Evolutionary conservation across 2,888 invertebrate genomes (phyloP), one percentile per base, ranked within the genome.

Genomic region (Sacculina carcini): DNA sequence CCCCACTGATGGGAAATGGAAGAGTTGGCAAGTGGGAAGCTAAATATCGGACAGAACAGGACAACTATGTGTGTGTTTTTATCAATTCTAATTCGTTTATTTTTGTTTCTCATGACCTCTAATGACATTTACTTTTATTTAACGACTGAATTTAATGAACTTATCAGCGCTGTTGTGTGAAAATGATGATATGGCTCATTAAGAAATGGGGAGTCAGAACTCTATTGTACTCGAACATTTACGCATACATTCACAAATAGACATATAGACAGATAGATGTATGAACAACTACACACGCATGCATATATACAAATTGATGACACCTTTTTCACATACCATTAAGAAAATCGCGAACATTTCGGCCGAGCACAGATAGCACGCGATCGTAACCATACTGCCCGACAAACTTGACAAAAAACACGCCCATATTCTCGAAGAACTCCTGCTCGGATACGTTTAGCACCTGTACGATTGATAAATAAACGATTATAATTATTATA

Each of bases 351-450:
- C 92, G 71, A 77, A 94, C 83, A 64, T 92, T 86, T 5, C 92
- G 73, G 1, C 92, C 92, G 19, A 89, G 71, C 0, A 89, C 86
- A 2, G 84, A 83, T 6, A 89, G 66, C 1, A 89, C 85, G 50
- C 84, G 71, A 67, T 92, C 90, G 67, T 94, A 92, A 14, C 90
- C 92, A 62, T 90, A 92, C 60, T 89, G 87, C 24, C 85, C 79
- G 9, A 94, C 85, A 65, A 86, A 92, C 9, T 79, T 77, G 29
- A 92, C 87, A 68, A 92, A 94, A 62, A 83, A 81, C 0, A 83
- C 82, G 0, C 94, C 94, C 79, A 92, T 83, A 60, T 80, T 79
- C 64, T 87, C 85, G 76, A 92, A 86, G 62, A 94, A 82, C 58
- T 87, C 84, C 29, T 77, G 75, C 61, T 86, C 84, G 28, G 79